Evolutionary conservation across 2,888 invertebrate species (phyloP).

Genomic region (Nasonovia ribisnigri): DNA sequence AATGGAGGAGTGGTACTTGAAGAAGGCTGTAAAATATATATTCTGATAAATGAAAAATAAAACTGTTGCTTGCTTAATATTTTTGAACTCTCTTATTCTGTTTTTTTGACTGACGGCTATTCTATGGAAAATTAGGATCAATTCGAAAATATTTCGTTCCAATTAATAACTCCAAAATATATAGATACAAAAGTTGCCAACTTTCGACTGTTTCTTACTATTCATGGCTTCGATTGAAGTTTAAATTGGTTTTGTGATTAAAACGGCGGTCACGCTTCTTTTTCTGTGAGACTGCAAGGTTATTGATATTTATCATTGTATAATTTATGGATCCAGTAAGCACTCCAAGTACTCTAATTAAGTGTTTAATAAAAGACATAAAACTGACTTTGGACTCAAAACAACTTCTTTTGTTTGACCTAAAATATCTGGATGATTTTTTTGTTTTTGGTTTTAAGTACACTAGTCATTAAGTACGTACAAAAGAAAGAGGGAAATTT

Average conservation of each 20-base stretch:
- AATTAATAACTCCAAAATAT: not conserved
- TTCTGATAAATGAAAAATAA: no score
- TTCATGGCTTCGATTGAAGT: not conserved
- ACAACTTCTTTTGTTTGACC: not conserved
- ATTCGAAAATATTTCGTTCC: not conserved
- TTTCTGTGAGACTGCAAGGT: not conserved
- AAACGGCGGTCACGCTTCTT: not conserved
- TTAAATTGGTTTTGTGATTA: not conserved
- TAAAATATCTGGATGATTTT: not conserved
- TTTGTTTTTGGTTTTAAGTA: conserved; percentile 14
- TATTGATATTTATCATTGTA: not conserved
- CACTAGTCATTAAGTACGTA: conserved; percentile 17
- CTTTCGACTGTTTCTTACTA: not conserved
- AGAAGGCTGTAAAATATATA: no score
- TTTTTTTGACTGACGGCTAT: not conserved
- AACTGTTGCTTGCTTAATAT: no score
- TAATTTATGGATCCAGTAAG: not conserved
- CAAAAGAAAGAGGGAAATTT: conserved; percentile 7
- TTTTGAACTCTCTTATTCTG: not conserved
- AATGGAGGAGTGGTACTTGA: not conserved
- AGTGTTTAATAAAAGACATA: conserved; percentile 21
- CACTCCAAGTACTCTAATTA: conserved; percentile 1
- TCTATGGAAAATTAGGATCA: not conserved
- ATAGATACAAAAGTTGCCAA: not conserved
- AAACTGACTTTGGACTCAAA: not conserved